A percentile compares a stretch with the other conserved stretches of the same genome.
phyloP scores from a whole-genome alignment of 2,113 vertebrate species.

The Leucoraja erinaceus region DNA sequence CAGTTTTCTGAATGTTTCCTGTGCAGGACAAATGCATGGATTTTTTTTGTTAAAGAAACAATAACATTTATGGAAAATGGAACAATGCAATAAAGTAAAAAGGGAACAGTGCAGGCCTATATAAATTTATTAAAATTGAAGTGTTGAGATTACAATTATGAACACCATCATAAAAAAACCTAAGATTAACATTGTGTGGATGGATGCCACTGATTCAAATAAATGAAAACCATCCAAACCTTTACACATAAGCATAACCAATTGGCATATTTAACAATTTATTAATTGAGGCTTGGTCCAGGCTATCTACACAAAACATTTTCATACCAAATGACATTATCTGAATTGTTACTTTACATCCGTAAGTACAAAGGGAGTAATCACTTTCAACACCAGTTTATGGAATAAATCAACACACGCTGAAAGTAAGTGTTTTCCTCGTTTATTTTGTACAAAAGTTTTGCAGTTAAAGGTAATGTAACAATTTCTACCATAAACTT shows the following conservation, averaged over 20 bases:
- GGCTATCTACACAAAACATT: constrained; percentile 24
- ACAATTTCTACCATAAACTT: constrained; percentile 58
- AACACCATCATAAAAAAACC: constrained; percentile 12
- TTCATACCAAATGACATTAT: constrained; percentile 33
- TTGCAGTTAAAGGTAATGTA: constrained; percentile 65
- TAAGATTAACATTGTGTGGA: background rate
- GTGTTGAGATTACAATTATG: background rate
- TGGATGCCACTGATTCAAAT: background rate
- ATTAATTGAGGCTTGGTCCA: constrained; percentile 7
- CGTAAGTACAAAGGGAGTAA: constrained; percentile 29
- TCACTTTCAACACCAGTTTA: constrained; percentile 23
- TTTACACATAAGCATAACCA: background rate
- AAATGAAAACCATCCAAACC: constrained; percentile 28
- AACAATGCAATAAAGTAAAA: background rate
- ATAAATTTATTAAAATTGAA: constrained; percentile 6
- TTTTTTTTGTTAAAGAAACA: background rate
- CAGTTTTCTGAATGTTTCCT: background rate
- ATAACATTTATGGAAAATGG: background rate
- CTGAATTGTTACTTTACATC: constrained; percentile 29
- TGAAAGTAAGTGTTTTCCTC: constrained; percentile 49
- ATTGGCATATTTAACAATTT: constrained; percentile 26
- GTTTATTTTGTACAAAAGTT: constrained; percentile 70
- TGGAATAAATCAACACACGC: constrained; percentile 24
- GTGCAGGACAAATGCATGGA: background rate
- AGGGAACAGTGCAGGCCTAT: background rate